Conservation (phyloP, 2,888 invertebrate genomes). For the Drosophila barbarae region DNA sequence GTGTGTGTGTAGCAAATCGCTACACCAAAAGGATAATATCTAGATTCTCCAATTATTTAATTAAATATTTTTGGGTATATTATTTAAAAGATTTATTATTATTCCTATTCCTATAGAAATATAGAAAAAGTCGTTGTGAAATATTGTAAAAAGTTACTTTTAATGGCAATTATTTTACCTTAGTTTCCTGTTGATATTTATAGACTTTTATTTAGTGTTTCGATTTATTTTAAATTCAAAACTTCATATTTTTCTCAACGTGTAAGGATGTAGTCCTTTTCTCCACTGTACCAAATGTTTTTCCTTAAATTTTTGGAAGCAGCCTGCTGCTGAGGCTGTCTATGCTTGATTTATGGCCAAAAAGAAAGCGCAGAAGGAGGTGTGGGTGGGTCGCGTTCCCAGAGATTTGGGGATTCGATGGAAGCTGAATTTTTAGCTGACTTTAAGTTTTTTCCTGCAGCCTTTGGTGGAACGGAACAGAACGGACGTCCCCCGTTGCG, state of each 20-base stretch:
- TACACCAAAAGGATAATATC: neutral
- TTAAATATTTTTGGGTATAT: too few relatives aligned
- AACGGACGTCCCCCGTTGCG: constrained; percentile 60
- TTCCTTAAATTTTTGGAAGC: constrained; percentile 66
- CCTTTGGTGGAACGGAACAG: constrained; percentile 1
- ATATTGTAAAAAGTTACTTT: too few relatives aligned
- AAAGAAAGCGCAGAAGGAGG: neutral
- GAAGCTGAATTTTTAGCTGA: constrained; percentile 38
- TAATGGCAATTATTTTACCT: too few relatives aligned
- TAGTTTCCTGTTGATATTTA: too few relatives aligned
- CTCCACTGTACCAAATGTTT: constrained; percentile 1
- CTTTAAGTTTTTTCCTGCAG: constrained; percentile 29
- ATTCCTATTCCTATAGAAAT: neutral
- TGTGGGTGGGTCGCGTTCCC: neutral
- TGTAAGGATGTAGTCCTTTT: neutral
- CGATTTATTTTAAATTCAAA: too few relatives aligned
- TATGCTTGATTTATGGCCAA: constrained; percentile 70
- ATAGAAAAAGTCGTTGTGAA: neutral
- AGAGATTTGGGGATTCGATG: neutral
- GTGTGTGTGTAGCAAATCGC: constrained; percentile 37
- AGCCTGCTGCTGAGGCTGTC: constrained; percentile 57
- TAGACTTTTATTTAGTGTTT: neutral
- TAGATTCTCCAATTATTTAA: neutral
- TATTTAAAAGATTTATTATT: too few relatives aligned
- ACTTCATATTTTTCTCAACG: neutral